phyloP scores from a whole-genome alignment of 2,888 invertebrate genomes.

The Drosophila melanocephala region DNA sequence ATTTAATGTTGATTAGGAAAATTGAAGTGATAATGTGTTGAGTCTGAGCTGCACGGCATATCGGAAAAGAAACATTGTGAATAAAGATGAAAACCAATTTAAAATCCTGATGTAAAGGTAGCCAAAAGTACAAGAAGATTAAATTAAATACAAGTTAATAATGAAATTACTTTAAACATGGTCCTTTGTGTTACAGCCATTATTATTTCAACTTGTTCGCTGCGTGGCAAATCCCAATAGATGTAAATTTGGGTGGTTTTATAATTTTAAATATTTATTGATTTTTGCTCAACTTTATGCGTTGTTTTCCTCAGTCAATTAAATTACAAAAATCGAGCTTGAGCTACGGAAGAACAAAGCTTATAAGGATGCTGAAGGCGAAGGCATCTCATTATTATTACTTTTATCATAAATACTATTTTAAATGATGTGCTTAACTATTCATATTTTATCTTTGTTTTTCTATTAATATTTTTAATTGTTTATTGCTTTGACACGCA shows the following conservation, averaged over 20 bases:
- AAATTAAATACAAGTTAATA: not conserved
- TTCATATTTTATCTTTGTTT: not conserved
- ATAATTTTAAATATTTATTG: not conserved
- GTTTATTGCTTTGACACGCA: not conserved
- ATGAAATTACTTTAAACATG: not conserved
- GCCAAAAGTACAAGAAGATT: not conserved
- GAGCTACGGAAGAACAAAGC: not conserved
- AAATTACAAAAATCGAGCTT: not conserved
- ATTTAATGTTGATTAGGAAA: constrained; percentile 69
- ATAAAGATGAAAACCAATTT: not conserved
- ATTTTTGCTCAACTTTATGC: not conserved
- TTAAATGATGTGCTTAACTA: not conserved
- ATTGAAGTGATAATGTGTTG: constrained; percentile 60
- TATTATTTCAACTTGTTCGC: not conserved
- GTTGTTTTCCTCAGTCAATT: not conserved
- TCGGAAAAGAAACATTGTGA: not conserved
- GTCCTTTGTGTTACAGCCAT: not conserved
- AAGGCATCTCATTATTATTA: not conserved
- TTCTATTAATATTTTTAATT: not conserved
- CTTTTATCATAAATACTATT: not conserved
- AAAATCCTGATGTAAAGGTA: not conserved
- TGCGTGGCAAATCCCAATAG: not conserved
- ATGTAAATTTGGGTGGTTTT: not conserved
- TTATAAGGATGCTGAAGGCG: not conserved
- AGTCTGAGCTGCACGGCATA: constrained; percentile 1